Base-by-base conservation (phyloP, 2,888 invertebrate species). In the Heliconius ethilla region DNA sequence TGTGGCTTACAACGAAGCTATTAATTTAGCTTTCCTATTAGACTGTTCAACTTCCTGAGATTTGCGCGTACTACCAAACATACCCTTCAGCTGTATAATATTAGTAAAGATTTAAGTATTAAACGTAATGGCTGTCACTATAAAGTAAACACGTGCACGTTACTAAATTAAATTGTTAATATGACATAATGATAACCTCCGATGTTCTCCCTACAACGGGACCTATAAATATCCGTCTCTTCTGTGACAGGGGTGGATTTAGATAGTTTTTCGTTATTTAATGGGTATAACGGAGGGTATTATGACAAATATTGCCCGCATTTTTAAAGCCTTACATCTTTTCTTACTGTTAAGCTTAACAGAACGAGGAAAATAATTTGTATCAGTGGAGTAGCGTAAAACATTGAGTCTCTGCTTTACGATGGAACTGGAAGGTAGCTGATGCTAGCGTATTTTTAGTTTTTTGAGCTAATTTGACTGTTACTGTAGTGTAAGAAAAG, bases 211-310 rank as follows among this genome's bases (percentile, higher is more conserved):
- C 70, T 69, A 74, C 67, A 80, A 82, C 83, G 75, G 83, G 83
- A 82, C 82, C 82, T 84, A 84, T 84, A 84, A 84, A 85, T 85
- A 81, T 84, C 79, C 84, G 85, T 84, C 84, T 82, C 84, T 81
- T 82, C 75, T 51, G 51, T 7, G 9, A n/a, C 83, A 80, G 84
- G 83, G 81, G 4, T 77, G 84, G 78, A 84, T 69, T 83, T 33
- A 62, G 29, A 18, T 22, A 7, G 2, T 13, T 40, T 69, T 62
- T 18, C 25, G 6, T n/a, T 51, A n/a, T 6, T 25, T 13, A 62
- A 25, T 62, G 59, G n/a, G 25, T 62, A 5, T 62, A 11, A 4
- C 7, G 22, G 51, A 51, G 9, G 51, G 6, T 9, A 51, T 9
- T 22, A 18, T 22, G 22, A 51, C 7, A 51, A 9, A 9, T 51